phyloP scores from a whole-genome alignment of 2,888 invertebrate species.

The Panorpa germanica region DNA sequence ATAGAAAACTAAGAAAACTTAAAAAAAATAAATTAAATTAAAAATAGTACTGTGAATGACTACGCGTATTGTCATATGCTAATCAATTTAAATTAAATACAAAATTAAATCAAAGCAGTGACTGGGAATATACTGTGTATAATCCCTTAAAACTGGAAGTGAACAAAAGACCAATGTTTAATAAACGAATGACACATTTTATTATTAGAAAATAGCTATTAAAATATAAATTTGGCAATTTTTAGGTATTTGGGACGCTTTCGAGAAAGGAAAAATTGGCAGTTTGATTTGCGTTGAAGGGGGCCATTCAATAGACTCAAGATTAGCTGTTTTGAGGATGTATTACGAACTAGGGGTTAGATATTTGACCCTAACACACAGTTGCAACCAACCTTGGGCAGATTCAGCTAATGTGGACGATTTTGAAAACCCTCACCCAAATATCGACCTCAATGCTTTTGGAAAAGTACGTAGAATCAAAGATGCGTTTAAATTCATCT shows the following conservation, averaged over 20 bases:
- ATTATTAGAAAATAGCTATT: too few species aligned
- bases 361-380: conserved; percentile 40
- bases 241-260: conserved; percentile 26
- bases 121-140: too few species aligned
- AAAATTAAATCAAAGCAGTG: too few species aligned
- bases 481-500: conserved; percentile 2
- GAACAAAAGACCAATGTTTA: too few species aligned
- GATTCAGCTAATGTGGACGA: conserved; percentile 16
- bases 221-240: conserved; percentile 3
- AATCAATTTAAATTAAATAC: too few species aligned
- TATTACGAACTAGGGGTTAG: conserved; percentile 37
- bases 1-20: too few species aligned
- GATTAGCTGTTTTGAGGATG: conserved; percentile 30
- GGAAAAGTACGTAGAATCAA: conserved; percentile 6
- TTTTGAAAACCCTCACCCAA: conserved; percentile 1
- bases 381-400: conserved; percentile 39
- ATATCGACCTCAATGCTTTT: conserved; percentile 9
- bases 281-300: conserved; percentile 40
- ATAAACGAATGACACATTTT: too few species aligned
- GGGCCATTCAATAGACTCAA: conserved; percentile 38
- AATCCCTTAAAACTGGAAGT: too few species aligned
- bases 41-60: too few species aligned
- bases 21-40: too few species aligned
- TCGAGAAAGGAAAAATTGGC: conserved; percentile 28
- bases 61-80: too few species aligned